A percentile compares a stretch with the other conserved stretches of the same genome.
These are phyloP conservation scores for Phylloscopus collybita DNA, from an alignment of 2,797 vertebrate species.

Conservation along the genomic window DNA sequence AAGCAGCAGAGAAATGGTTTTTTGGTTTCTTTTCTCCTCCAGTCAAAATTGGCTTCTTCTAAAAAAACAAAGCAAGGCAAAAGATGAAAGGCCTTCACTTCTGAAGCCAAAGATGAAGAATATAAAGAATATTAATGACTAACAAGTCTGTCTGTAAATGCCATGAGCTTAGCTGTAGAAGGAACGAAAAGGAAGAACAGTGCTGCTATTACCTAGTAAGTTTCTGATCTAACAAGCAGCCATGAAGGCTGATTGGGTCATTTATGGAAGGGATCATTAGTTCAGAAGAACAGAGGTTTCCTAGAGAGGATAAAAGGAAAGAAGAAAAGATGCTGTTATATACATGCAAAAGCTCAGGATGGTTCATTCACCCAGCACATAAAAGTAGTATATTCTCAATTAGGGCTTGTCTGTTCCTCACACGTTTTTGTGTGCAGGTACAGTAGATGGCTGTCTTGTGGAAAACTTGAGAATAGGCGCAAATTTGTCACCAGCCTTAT, in stretches of 20 bases:
- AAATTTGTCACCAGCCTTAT: not conserved
- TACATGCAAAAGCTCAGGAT: not conserved
- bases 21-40: conserved; percentile 42
- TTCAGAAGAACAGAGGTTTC: not conserved
- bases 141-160: conserved; percentile 40
- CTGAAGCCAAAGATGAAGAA: conserved; percentile 65
- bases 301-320: not conserved
- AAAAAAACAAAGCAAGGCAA: conserved; percentile 59
- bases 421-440: rapidly evolving
- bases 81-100: conserved; percentile 60
- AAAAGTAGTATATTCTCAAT: not conserved
- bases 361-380: not conserved
- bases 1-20: conserved; percentile 21
- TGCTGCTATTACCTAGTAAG: conserved; percentile 44
- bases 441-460: not conserved
- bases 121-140: conserved; percentile 66
- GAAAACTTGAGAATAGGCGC: not conserved
- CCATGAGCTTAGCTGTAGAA: not conserved
- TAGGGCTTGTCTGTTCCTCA: not conserved
- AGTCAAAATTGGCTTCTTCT: conserved; percentile 57
- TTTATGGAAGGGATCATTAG: not conserved
- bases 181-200: conserved; percentile 7
- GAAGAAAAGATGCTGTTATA: not conserved
- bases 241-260: conserved; percentile 17
- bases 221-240: conserved; percentile 9